Conservation (phyloP, 2,797 vertebrate genomes). For the Myotis findleyi region DNA sequence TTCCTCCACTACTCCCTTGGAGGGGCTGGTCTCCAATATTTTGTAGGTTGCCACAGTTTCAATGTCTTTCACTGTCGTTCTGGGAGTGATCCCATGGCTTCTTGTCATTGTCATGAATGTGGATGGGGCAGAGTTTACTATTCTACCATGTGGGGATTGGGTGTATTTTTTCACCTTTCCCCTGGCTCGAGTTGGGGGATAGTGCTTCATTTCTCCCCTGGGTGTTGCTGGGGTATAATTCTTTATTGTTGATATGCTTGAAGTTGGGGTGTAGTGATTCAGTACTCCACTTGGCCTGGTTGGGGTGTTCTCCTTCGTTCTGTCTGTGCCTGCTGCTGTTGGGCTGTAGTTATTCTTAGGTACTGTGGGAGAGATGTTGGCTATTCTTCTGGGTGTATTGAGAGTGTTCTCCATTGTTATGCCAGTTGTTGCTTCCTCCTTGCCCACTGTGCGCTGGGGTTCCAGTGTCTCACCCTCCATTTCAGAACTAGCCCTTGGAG, state of each 20-base stretch:
- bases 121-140: background rate
- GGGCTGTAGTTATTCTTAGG: background rate
- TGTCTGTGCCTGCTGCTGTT: background rate
- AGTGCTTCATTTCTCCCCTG: constrained; percentile 17
- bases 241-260: background rate
- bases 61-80: background rate
- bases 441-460: background rate
- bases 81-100: background rate
- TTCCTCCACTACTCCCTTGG: background rate
- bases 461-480: background rate
- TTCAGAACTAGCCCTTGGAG: constrained; percentile 22
- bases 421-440: background rate
- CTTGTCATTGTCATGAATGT: background rate
- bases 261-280: background rate
- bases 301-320: background rate
- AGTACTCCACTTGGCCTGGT: background rate
- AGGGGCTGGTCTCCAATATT: background rate
- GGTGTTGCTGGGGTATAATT: background rate
- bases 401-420: background rate
- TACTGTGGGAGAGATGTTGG: background rate
- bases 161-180: background rate
- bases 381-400: background rate
- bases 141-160: background rate
- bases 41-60: background rate
- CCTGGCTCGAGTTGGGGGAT: background rate